Conservation (phyloP, 2,888 invertebrate genomes). For the Marasmarcha lunaedactyla region DNA sequence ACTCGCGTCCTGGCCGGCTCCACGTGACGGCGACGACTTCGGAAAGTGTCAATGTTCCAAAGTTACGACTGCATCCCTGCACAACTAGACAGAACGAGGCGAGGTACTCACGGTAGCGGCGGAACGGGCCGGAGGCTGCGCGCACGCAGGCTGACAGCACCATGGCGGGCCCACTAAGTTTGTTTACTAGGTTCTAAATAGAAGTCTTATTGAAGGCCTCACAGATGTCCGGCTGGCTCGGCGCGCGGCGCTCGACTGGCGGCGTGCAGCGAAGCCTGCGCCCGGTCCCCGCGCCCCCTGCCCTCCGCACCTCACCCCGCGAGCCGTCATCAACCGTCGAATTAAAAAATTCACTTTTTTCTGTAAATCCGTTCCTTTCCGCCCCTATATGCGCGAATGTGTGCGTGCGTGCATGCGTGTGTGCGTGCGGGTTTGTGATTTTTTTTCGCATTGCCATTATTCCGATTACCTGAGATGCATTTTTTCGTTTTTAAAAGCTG, state of each 20-base stretch:
- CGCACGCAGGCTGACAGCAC: constrained; percentile 57
- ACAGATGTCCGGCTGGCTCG: constrained; percentile 7
- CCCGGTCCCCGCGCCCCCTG: constrained; percentile 9
- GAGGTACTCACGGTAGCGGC: constrained; percentile 52
- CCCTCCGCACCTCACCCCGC: constrained; percentile 16
- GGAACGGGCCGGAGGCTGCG: constrained; percentile 40
- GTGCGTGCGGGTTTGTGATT: constrained; percentile 32
- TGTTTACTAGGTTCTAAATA: constrained; percentile 1
- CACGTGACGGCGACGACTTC: no score
- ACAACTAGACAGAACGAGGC: no score
- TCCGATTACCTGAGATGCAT: constrained; percentile 67
- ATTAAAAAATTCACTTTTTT: constrained; percentile 61
- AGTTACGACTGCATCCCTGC: no score
- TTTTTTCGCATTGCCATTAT: constrained; percentile 66
- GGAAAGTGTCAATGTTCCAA: no score
- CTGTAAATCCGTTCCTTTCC: constrained; percentile 65
- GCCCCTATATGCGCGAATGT: no score
- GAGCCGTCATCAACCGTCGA: constrained; percentile 36
- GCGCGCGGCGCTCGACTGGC: constrained; percentile 8
- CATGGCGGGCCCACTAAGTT: constrained; percentile 25
- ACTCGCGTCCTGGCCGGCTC: no score
- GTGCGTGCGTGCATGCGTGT: no score
- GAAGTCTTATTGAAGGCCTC: constrained; percentile 6
- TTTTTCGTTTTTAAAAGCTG: constrained; percentile 64
- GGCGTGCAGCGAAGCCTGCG: constrained; percentile 6